A percentile compares a stretch with the other conserved stretches of the same genome.
Conservation (phyloP, 2,797 vertebrate species). For the Acrossocheilus wenchowensis region DNA sequence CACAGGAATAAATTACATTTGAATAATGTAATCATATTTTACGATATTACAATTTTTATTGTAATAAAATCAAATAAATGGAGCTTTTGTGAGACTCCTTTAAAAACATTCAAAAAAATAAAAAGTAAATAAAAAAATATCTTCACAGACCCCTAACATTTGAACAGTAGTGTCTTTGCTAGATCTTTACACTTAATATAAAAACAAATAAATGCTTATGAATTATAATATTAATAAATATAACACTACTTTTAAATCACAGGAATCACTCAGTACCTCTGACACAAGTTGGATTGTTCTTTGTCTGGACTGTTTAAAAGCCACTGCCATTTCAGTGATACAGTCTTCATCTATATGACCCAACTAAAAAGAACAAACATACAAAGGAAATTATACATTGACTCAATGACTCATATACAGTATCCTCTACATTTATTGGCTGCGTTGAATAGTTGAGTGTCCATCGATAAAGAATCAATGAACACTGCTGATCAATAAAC, state of each 20-base stretch:
- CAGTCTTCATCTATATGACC: slow-evolving; percentile 92
- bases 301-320: slow-evolving; percentile 82
- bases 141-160: neutral
- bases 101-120: neutral
- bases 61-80: neutral
- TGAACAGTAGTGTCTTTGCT: neutral
- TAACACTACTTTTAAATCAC: neutral
- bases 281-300: slow-evolving; percentile 82
- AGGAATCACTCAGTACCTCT: slow-evolving; percentile 74
- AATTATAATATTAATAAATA: neutral
- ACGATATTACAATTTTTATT: neutral
- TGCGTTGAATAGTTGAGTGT: neutral
- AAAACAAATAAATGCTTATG: neutral
- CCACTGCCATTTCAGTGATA: slow-evolving; percentile 88
- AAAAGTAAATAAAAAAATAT: no score
- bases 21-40: neutral
- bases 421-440: neutral
- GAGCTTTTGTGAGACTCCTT: neutral
- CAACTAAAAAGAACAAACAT: slow-evolving; percentile 71
- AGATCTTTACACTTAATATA: neutral
- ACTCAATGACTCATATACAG: neutral
- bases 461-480: neutral
- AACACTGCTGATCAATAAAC: neutral
- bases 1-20: neutral
- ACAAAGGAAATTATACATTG: slow-evolving; percentile 5